These are phyloP conservation scores for Agonopterix alstromeriana DNA, from an alignment of 2,888 invertebrate genomes.

Conservation along the genomic window DNA sequence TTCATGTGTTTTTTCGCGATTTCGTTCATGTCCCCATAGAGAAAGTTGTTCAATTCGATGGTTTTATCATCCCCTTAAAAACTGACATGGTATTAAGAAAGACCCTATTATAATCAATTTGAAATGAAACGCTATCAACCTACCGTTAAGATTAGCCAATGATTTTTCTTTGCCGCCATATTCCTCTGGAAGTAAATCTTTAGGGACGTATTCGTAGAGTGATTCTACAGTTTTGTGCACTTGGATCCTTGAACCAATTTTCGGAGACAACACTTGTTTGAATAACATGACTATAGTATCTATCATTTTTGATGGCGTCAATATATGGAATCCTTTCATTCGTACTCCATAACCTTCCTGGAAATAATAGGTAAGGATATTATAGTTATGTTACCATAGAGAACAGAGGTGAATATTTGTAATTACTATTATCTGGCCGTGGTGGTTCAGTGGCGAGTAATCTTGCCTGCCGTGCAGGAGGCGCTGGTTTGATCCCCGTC, in stretches of 20 bases:
- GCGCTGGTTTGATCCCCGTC: too few relatives aligned
- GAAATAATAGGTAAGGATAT: conserved; percentile 3
- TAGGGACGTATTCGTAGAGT: conserved; percentile 18
- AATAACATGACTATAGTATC: conserved; percentile 11
- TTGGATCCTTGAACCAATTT: conserved; percentile 12
- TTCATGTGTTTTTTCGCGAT: too few relatives aligned
- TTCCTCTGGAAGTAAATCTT: conserved; percentile 38
- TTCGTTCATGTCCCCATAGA: too few relatives aligned
- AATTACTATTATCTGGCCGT: too few relatives aligned
- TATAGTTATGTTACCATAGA: too few relatives aligned
- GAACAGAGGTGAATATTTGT: too few relatives aligned
- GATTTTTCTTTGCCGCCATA: conserved; percentile 41
- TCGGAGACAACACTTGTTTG: conserved; percentile 10
- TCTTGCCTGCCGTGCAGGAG: too few relatives aligned
- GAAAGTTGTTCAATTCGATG: too few relatives aligned
- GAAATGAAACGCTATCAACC: background rate
- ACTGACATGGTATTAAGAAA: too few relatives aligned
- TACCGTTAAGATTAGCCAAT: conserved; percentile 1
- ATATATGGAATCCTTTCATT: conserved; percentile 14
- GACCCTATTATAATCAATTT: too few relatives aligned
- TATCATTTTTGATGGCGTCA: conserved; percentile 15
- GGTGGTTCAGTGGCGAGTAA: too few relatives aligned
- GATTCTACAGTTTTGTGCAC: conserved; percentile 10
- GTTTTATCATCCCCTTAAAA: too few relatives aligned
- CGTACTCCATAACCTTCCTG: conserved; percentile 18